Conservation (phyloP, 1,140 invertebrate genomes). For the Bemisia tabaci region DNA sequence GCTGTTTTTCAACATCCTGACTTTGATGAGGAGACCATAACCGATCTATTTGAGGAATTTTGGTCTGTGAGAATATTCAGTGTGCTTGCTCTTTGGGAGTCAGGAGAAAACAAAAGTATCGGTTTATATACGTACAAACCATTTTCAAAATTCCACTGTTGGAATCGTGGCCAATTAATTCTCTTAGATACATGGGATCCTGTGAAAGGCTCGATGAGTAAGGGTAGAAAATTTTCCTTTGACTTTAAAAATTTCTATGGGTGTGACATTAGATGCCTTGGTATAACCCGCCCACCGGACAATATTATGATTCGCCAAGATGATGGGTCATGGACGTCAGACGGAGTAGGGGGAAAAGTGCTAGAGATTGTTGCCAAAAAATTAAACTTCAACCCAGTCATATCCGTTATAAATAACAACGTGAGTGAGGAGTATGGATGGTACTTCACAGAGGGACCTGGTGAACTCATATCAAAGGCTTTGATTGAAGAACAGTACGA, state of each 20-base stretch:
- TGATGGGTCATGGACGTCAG: conserved; percentile 1
- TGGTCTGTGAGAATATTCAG: conserved; percentile 2
- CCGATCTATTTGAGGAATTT: conserved; percentile 1
- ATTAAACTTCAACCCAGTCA: conserved; percentile 15
- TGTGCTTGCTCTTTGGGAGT: conserved; percentile 1
- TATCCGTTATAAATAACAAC: neutral
- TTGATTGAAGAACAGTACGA: conserved; percentile 6
- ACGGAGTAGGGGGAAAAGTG: conserved; percentile 13
- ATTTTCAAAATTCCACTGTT: neutral
- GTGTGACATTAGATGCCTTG: conserved; percentile 10
- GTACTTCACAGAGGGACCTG: conserved; percentile 9
- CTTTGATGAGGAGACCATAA: neutral
- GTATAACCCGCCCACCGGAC: conserved; percentile 14
- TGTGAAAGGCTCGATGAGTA: neutral
- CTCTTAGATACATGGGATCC: neutral
- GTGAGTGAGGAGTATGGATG: conserved; percentile 6
- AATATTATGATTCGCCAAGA: conserved; percentile 7
- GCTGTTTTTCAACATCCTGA: neutral
- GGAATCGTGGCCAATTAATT: neutral
- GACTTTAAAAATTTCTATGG: conserved; percentile 10
- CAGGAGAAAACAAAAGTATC: neutral
- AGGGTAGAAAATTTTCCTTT: neutral
- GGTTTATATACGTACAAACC: neutral
- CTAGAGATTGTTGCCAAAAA: conserved; percentile 12
- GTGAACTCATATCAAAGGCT: conserved; percentile 9